Evolutionary conservation across 2,113 vertebrate genomes (phyloP).

Genomic region (Anarhynchus alexandrinus): DNA sequence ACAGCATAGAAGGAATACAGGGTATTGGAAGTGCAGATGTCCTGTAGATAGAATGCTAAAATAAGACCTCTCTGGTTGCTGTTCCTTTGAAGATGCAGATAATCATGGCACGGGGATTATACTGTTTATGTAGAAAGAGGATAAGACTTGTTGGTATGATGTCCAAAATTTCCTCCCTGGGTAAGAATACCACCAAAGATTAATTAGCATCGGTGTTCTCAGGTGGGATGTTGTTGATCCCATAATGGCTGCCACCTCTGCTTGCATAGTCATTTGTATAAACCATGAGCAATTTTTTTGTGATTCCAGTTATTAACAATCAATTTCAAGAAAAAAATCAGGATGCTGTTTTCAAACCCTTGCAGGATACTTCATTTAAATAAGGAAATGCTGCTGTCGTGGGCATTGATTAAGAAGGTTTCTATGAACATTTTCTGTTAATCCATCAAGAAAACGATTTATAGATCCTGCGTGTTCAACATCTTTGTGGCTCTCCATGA

Average conservation of each 20-base stretch:
- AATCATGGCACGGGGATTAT: neutral
- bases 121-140: neutral
- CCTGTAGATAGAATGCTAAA: neutral
- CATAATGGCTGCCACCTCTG: conserved; percentile 43
- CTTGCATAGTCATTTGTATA: neutral
- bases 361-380: neutral
- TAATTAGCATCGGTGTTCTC: neutral
- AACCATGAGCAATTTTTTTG: neutral
- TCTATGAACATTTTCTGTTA: neutral
- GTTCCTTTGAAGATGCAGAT: neutral
- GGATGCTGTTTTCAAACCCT: neutral
- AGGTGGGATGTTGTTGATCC: conserved; percentile 11
- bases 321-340: neutral
- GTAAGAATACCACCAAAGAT: neutral
- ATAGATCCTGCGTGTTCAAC: neutral
- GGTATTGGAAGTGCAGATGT: neutral
- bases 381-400: neutral
- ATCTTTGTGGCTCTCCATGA: neutral
- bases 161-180: neutral
- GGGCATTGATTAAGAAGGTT: neutral
- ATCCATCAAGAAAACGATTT: neutral
- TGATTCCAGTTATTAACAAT: neutral
- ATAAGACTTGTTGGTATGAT: neutral
- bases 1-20: neutral
- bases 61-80: neutral